Base-by-base conservation (phyloP, 2,113 vertebrate genomes). In the Tautogolabrus adspersus region DNA sequence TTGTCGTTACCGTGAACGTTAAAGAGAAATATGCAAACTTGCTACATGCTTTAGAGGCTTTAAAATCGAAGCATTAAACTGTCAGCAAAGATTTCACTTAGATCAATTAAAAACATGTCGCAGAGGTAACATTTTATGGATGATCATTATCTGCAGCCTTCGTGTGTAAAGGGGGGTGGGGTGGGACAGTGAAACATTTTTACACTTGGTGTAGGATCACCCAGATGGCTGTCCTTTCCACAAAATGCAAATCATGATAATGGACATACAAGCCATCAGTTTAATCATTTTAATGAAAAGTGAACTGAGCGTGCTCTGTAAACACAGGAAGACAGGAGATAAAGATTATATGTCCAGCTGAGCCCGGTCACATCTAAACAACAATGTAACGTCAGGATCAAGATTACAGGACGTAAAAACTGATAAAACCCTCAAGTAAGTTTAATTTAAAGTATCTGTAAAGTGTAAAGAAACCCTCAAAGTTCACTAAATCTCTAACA, bases 201-300 rank as follows among this genome's bases (percentile, higher is more conserved):
- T 23, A 70, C 16, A 11, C 23, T 44, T 19, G 38, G 46, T 49
- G 15, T 71, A 61, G 23, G 40, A 63, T 37, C 23, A 66, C 34
- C 55, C 62, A 88, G 85, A 86, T 84, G 79, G 72, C 54, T 71
- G 52, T 75, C 51, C 10, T 60, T 79, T 78, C 75, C 57, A 56
- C 75, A 44, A 62, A 58, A 82, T 44, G 6, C 59, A 81, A 88
- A 83, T 85, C 68, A 79, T 18, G 72, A n/a, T 69, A 79, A 66
- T 75, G 67, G 76, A 83, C 70, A 78, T 59, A 62, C n/a, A 60
- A 72, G 57, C 52, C 44, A 58, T 73, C 16, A 37, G 38, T 65
- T 82, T 47, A 61, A 76, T 85, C 72, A 68, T 76, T 87, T 79
- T 74, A 81, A 83, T 79, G 73, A 81, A 77, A 58, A 65, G n/a